phyloP scores from a whole-genome alignment of 2,113 vertebrate species.

The Syngnathus floridae region DNA sequence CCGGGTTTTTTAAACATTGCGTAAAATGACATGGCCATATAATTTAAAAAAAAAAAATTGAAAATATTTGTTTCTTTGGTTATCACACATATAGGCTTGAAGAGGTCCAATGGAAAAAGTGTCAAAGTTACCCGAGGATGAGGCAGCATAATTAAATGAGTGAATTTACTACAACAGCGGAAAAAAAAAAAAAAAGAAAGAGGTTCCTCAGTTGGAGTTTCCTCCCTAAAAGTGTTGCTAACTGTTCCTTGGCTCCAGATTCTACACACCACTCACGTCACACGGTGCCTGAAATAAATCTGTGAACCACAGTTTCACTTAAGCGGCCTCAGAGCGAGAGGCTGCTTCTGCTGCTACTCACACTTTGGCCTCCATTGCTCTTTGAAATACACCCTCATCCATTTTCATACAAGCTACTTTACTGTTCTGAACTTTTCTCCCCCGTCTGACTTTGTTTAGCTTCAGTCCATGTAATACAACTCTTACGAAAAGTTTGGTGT shows the following conservation, averaged over 20 bases:
- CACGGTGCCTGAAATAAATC: conserved; percentile 30
- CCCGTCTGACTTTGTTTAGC: conserved; percentile 27
- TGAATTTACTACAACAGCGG: background rate
- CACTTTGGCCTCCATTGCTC: conserved; percentile 18
- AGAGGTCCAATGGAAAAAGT: too few relatives aligned
- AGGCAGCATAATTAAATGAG: background rate
- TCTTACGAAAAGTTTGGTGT: conserved; percentile 45
- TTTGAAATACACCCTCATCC: conserved; percentile 18
- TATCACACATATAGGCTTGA: too few relatives aligned
- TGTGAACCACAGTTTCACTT: conserved; percentile 2
- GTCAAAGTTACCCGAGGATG: background rate
- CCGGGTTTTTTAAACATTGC: background rate
- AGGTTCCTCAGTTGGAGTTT: conserved; percentile 16
- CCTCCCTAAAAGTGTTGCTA: conserved; percentile 14
- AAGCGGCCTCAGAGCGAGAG: conserved; percentile 4
- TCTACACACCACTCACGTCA: conserved; percentile 33
- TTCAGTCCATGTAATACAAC: conserved; percentile 20
- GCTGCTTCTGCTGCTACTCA: conserved; percentile 25
- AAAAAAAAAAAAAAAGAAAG: background rate
- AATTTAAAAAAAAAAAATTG: too few relatives aligned
- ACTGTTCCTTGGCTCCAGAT: conserved; percentile 28
- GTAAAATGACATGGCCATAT: too few relatives aligned
- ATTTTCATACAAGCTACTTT: background rate
- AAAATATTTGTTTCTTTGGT: too few relatives aligned
- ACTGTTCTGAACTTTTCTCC: conserved; percentile 21